Evolutionary conservation across 2,797 vertebrate species (phyloP).

Genomic region (Salmo trutta): DNA sequence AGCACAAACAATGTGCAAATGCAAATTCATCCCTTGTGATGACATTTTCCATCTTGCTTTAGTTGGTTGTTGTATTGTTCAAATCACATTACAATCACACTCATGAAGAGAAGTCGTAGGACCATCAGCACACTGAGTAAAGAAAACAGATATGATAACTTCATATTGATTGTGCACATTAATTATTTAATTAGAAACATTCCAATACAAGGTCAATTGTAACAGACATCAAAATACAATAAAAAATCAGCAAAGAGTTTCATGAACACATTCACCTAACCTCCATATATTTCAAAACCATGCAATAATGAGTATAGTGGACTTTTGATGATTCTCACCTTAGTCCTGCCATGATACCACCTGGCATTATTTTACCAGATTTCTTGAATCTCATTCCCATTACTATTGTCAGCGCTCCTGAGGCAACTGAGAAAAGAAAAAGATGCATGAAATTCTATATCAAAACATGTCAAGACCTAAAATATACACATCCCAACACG

Average conservation of each 20-base stretch:
- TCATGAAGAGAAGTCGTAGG: slow-evolving; percentile 80
- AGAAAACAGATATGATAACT: slow-evolving; percentile 23
- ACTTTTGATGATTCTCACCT: slow-evolving; percentile 76
- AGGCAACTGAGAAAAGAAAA: slow-evolving; percentile 71
- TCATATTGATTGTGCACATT: neutral
- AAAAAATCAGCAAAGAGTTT: neutral
- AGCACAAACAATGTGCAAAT: neutral
- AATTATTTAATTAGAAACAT: slow-evolving; percentile 1
- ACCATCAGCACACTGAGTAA: slow-evolving; percentile 88
- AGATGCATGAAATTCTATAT: neutral
- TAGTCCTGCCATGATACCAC: slow-evolving; percentile 83
- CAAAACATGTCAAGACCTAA: neutral
- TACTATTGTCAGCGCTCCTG: slow-evolving; percentile 80
- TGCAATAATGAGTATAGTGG: neutral
- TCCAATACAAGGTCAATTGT: neutral
- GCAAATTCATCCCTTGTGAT: neutral
- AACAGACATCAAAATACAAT: neutral
- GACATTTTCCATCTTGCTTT: neutral
- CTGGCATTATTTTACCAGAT: slow-evolving; percentile 89
- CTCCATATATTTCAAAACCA: neutral
- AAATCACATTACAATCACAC: slow-evolving; percentile 21
- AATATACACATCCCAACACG: no score
- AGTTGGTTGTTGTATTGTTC: neutral
- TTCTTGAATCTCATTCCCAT: slow-evolving; percentile 93
- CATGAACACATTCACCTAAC: neutral